phyloP scores from a whole-genome alignment of 2,797 vertebrate genomes.

The Phalloptychus januarius region DNA sequence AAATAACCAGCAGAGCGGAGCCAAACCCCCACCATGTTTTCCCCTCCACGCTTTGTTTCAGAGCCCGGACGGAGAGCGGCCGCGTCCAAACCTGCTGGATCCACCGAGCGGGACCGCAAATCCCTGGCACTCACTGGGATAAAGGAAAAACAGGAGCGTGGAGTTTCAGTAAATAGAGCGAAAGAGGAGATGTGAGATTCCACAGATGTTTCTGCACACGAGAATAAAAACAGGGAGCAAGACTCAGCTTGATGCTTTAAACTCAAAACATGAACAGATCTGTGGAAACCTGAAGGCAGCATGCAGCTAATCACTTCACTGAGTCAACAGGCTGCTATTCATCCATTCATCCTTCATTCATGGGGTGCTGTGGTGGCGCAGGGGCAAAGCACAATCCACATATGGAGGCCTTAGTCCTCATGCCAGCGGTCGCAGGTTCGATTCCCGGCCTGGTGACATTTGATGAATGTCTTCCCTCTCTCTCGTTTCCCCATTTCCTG shows the following conservation, averaged over 20 bases:
- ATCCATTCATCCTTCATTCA: no score
- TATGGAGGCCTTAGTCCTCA: no score
- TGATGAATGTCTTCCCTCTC: no score
- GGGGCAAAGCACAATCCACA: no score
- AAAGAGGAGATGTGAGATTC: slow-evolving; percentile 21
- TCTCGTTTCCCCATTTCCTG: no score
- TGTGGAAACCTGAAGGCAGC: not conserved
- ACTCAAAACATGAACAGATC: not conserved
- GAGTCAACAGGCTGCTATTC: not conserved
- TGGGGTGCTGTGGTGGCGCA: no score
- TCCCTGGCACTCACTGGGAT: slow-evolving; percentile 31
- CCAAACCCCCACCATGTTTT: slow-evolving; percentile 71
- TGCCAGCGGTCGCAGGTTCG: no score
- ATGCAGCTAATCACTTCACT: not conserved
- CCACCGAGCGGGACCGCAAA: slow-evolving; percentile 40
- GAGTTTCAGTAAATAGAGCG: slow-evolving; percentile 20
- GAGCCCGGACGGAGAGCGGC: slow-evolving; percentile 44
- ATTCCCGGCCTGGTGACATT: no score
- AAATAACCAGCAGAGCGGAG: slow-evolving; percentile 73
- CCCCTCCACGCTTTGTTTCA: slow-evolving; percentile 66
- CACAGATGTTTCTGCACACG: slow-evolving; percentile 27
- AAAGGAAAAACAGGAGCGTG: slow-evolving; percentile 13
- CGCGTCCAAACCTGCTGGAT: slow-evolving; percentile 57
- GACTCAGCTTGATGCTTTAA: not conserved
- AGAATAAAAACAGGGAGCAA: slow-evolving; percentile 7